phyloP scores from a whole-genome alignment of 2,113 vertebrate genomes.

The Carassius carassius region DNA sequence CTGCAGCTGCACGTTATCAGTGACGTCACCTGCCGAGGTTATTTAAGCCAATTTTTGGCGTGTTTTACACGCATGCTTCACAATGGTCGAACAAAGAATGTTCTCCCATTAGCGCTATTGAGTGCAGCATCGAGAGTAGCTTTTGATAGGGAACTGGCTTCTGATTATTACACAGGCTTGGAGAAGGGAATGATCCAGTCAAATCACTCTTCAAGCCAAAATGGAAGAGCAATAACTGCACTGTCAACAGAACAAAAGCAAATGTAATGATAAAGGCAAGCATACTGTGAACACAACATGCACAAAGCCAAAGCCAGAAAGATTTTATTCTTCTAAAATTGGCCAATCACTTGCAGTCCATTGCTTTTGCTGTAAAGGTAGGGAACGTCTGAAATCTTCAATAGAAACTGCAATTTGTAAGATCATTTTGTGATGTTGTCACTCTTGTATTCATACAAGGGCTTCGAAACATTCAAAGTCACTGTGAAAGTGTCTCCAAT shows the following conservation, averaged over 20 bases:
- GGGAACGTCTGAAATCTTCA: slow-evolving; percentile 51
- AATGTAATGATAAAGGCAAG: slow-evolving; percentile 31
- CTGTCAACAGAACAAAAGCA: slow-evolving; percentile 32
- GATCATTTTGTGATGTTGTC: slow-evolving; percentile 54
- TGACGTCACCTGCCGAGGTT: too few relatives aligned
- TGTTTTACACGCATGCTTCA: too few relatives aligned
- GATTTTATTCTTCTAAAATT: slow-evolving; percentile 56
- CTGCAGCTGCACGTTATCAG: too few relatives aligned
- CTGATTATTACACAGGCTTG: not conserved
- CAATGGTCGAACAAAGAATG: too few relatives aligned
- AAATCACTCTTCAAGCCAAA: slow-evolving; percentile 15
- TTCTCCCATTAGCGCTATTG: too few relatives aligned
- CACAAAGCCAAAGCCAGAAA: slow-evolving; percentile 43
- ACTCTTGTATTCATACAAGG: slow-evolving; percentile 60
- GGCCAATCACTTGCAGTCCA: slow-evolving; percentile 52
- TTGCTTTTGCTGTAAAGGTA: slow-evolving; percentile 32
- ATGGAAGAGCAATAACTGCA: slow-evolving; percentile 13
- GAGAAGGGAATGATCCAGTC: not conserved
- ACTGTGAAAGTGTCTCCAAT: slow-evolving; percentile 1
- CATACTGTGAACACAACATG: slow-evolving; percentile 27
- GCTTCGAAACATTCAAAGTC: slow-evolving; percentile 43
- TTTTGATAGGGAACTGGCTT: too few relatives aligned
- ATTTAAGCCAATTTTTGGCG: too few relatives aligned
- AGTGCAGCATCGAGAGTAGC: too few relatives aligned
- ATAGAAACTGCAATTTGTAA: slow-evolving; percentile 65